A percentile compares a stretch with the other conserved stretches of the same genome.
phyloP scores from a whole-genome alignment of 2,888 invertebrate genomes.

The Pogonocherus hispidulus region DNA sequence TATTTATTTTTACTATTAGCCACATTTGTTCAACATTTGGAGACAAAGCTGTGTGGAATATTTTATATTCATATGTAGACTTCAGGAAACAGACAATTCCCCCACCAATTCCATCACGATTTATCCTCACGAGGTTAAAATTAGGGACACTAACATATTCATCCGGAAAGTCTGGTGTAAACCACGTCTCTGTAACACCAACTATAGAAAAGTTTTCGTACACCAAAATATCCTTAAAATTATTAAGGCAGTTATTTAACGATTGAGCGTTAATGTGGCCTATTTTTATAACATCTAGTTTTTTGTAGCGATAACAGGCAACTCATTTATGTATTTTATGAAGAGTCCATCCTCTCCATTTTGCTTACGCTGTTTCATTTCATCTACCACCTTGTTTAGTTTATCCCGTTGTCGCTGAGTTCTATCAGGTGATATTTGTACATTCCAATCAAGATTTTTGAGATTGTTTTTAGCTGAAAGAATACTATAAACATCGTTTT shows the following conservation, averaged over 20 bases:
- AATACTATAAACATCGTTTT: conserved; percentile 17
- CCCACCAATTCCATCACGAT: conserved; percentile 22
- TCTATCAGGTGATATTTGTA: conserved; percentile 27
- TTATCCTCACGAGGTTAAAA: conserved; percentile 12
- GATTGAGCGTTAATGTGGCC: conserved; percentile 25
- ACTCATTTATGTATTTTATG: conserved; percentile 22
- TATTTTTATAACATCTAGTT: conserved; percentile 23
- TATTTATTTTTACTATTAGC: conserved; percentile 10
- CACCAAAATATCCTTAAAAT: conserved; percentile 19
- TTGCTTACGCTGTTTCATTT: conserved; percentile 19
- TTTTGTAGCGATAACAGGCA: conserved; percentile 25
- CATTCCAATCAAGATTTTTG: conserved; percentile 8
- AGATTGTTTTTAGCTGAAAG: conserved; percentile 19
- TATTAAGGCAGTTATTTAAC: conserved; percentile 20
- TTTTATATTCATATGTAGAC: conserved; percentile 10
- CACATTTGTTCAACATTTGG: conserved; percentile 15
- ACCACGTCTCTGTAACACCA: conserved; percentile 24
- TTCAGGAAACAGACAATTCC: conserved; percentile 4
- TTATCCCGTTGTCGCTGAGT: conserved; percentile 13
- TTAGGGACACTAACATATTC: conserved; percentile 14
- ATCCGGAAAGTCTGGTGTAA: conserved; percentile 15
- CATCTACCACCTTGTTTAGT: conserved; percentile 13
- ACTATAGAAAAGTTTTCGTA: conserved; percentile 8
- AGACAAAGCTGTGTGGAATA: conserved; percentile 2
- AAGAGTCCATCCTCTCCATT: conserved; percentile 20